Evolutionary conservation across 1,140 invertebrate genomes (phyloP), one percentile per base, ranked within the genome.

Genomic region (Lanistes nyassanus): DNA sequence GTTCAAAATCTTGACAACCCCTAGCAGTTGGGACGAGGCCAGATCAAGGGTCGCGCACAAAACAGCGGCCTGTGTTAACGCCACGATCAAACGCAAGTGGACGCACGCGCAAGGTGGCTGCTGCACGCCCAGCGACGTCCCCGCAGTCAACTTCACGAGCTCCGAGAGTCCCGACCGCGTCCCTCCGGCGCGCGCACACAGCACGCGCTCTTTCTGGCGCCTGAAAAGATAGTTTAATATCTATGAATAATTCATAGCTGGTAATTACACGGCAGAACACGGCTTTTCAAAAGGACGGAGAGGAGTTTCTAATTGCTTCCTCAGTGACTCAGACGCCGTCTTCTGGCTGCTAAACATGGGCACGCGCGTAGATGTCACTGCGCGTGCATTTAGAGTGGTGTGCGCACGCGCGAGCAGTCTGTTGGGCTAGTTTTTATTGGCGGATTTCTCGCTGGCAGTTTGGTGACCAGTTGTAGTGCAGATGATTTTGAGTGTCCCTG

Each of bases 381-480:
- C 70, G 70, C 70, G 70, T 72, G 70, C 36, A 23, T 39, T 36
- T 72, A 37, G 70, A 72, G 70, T 72, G 56, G 19, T 42, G 9
- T 58, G 23, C 70, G 70, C 70, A 72, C 70, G 70, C 70, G 70
- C 70, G 70, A n/a, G 70, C 70, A 72, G 70, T 72, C 70, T 72
- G 70, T 72, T 72, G 26, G 5, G 70, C n/a, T 21, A 3, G 37
- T 16, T 31, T 37, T 60, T 34, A 72, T 62, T 72, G 56, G 70
- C 19, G 42, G 42, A 9, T 47, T 47, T 1, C 0, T 9, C 19
- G 42, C 42, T 6, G 42, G 42, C 42, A 47, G 42, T 47, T 47
- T 47, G 42, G 42, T 47, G 9, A 47, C 42, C 42, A 47, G 42
- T 47, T 47, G 42, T 47, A 47, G 42, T 1, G 2, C 42, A 47